A percentile compares a stretch with the other conserved stretches of the same genome.
These are phyloP conservation scores for Caenorhabditis wallacei DNA, from an alignment of 2,888 invertebrate genomes.

Conservation along the genomic window DNA sequence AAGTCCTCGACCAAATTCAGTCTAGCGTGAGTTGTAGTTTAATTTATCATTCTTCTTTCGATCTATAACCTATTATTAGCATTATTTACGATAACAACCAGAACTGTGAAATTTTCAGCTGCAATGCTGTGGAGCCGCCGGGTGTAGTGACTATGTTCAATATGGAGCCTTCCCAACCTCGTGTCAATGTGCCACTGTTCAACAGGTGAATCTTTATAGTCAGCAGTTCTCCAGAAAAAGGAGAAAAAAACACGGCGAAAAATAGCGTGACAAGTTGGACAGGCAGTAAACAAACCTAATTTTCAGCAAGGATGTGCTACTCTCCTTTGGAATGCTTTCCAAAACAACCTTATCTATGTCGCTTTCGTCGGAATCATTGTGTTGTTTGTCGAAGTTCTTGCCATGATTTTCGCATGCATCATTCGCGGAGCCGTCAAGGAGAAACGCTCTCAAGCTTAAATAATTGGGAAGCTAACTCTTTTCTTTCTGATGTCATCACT, in stretches of 20 bases:
- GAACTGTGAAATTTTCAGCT: constrained; percentile 66
- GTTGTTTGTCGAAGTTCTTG: constrained; percentile 72
- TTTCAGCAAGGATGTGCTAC: constrained; percentile 72
- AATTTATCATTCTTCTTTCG: neutral
- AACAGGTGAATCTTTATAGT: constrained; percentile 40
- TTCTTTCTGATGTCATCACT: neutral
- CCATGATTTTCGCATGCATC: constrained; percentile 74
- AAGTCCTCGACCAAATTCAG: constrained; percentile 70
- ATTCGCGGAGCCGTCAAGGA: constrained; percentile 70
- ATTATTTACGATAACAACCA: constrained; percentile 26
- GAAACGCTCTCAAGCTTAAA: constrained; percentile 57
- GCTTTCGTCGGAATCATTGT: constrained; percentile 66
- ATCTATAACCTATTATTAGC: constrained; percentile 8
- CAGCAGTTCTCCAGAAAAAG: neutral
- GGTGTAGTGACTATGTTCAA: constrained; percentile 69
- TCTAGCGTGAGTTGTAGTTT: constrained; percentile 54
- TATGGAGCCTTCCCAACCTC: constrained; percentile 58
- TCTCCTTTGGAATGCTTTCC: constrained; percentile 61
- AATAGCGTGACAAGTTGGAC: neutral
- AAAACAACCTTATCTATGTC: constrained; percentile 68
- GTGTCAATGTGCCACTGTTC: constrained; percentile 57
- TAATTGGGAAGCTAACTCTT: neutral
- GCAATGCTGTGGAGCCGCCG: constrained; percentile 74
- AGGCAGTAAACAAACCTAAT: constrained; percentile 23
- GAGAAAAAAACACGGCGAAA: neutral